Evolutionary conservation across 2,797 vertebrate genomes (phyloP).

Genomic region (Helostoma temminkii): DNA sequence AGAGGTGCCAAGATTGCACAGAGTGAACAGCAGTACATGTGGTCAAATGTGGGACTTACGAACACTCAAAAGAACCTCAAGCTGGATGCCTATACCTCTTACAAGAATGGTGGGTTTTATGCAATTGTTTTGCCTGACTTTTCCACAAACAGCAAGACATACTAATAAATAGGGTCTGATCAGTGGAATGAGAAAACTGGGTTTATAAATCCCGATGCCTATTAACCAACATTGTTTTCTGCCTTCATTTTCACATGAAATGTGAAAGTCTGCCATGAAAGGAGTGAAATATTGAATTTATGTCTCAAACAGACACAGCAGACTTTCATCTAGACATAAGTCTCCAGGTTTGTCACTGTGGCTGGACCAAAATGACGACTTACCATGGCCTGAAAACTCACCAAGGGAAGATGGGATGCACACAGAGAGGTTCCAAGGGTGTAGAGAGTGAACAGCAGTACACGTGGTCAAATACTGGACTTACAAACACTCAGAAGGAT

Average conservation of each 20-base stretch:
- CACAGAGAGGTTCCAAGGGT: background rate
- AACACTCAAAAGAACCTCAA: background rate
- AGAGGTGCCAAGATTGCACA: conserved; percentile 7
- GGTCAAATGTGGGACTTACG: background rate
- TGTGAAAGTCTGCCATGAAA: too few species aligned
- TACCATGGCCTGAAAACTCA: conserved; percentile 35
- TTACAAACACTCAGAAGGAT: background rate
- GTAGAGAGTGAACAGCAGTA: conserved; percentile 7
- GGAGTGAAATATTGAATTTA: background rate
- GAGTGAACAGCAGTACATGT: conserved; percentile 1
- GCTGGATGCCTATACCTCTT: background rate
- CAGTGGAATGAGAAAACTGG: too few species aligned
- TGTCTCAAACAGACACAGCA: conserved; percentile 11
- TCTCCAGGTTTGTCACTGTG: conserved; percentile 41
- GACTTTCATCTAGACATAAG: conserved; percentile 9
- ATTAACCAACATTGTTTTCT: too few species aligned
- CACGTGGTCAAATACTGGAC: background rate
- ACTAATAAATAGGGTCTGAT: too few species aligned
- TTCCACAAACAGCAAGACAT: too few species aligned
- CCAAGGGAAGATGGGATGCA: conserved; percentile 53
- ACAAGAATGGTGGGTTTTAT: conserved; percentile 23
- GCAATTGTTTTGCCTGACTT: too few species aligned
- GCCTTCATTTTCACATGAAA: too few species aligned
- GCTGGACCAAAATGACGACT: conserved; percentile 43
- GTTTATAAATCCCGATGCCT: too few species aligned